A percentile compares a stretch with the other conserved stretches of the same genome.
phyloP scores from a whole-genome alignment of 2,113 vertebrate species.

The Austrofundulus limnaeus region DNA sequence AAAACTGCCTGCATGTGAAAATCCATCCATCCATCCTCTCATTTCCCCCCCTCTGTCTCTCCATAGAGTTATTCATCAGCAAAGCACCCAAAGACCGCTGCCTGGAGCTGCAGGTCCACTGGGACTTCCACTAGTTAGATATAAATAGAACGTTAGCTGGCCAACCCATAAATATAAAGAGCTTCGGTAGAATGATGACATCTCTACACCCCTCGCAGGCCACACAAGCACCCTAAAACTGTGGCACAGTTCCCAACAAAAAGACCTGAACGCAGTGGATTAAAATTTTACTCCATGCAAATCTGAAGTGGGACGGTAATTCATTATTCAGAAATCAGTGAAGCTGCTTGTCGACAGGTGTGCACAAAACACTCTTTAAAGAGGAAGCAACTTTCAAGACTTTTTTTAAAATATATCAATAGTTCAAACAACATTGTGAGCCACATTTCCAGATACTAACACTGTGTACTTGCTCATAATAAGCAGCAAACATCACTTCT shows the following conservation, averaged over 20 bases:
- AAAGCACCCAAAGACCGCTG: slow-evolving; percentile 59
- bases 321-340: slow-evolving; percentile 7
- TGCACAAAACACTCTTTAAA: not conserved
- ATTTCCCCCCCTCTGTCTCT: slow-evolving; percentile 17
- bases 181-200: slow-evolving; percentile 69
- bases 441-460: not conserved
- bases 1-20: slow-evolving; percentile 39
- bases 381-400: not conserved
- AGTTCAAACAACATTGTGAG: slow-evolving; percentile 10
- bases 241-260: slow-evolving; percentile 27
- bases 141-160: slow-evolving; percentile 76
- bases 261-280: slow-evolving; percentile 32
- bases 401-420: not conserved
- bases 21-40: slow-evolving; percentile 41
- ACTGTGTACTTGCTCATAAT: slow-evolving; percentile 1
- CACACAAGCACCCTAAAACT: slow-evolving; percentile 66
- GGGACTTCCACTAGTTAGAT: slow-evolving; percentile 67
- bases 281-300: slow-evolving; percentile 27
- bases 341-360: slow-evolving; percentile 14
- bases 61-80: slow-evolving; percentile 56
- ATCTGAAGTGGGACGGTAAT: slow-evolving; percentile 13
- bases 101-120: slow-evolving; percentile 61
- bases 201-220: slow-evolving; percentile 52
- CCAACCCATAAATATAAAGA: slow-evolving; percentile 72
- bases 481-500: slow-evolving; percentile 12